Conservation (phyloP, 2,113 vertebrate genomes). For the Zeus faber region DNA sequence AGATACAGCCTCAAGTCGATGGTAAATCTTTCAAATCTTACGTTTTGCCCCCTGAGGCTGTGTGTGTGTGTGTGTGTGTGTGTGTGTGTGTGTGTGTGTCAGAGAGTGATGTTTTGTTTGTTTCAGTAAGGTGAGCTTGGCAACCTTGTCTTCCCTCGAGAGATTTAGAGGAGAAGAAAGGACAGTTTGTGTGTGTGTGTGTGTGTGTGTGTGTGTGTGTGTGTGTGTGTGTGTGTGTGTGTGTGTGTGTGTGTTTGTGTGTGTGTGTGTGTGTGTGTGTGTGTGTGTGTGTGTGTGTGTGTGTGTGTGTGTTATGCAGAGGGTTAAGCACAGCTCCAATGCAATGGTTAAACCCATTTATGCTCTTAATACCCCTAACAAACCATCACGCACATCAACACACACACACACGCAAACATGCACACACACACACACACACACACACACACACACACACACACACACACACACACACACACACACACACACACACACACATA, state of each 20-base stretch:
- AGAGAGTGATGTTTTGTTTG: background rate
- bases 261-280: background rate
- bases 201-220: background rate
- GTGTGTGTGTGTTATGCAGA: background rate
- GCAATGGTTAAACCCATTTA: background rate
- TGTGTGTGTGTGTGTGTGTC: constrained; percentile 3
- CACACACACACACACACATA: constrained; percentile 3
- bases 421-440: constrained; percentile 4
- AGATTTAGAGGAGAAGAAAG: too few relatives aligned
- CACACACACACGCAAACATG: background rate
- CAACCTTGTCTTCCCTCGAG: constrained; percentile 17
- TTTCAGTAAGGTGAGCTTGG: constrained; percentile 25
- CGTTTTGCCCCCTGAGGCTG: constrained; percentile 23
- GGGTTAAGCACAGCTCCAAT: background rate
- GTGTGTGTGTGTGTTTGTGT: constrained; percentile 5
- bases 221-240: background rate
- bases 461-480: constrained; percentile 1
- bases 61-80: constrained; percentile 6
- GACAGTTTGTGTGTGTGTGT: background rate
- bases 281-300: background rate
- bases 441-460: too few relatives aligned
- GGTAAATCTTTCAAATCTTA: constrained; percentile 42
- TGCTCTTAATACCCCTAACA: background rate
- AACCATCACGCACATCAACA: background rate
- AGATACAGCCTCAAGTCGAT: constrained; percentile 30